phyloP scores from a whole-genome alignment of 2,888 invertebrate species.

The Hemaris fuciformis region DNA sequence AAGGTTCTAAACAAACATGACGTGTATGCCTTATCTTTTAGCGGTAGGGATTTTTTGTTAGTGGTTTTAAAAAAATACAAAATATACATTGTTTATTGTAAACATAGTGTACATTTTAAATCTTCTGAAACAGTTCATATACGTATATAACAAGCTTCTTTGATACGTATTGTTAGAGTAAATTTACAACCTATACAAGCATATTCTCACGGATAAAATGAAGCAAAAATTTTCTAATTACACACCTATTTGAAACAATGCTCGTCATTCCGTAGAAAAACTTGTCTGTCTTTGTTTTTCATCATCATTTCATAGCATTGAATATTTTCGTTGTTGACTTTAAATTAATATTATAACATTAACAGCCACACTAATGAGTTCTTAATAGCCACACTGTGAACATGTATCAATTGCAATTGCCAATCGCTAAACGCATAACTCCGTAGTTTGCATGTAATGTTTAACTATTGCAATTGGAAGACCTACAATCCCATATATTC shows the following conservation, averaged over 20 bases:
- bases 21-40: conserved; percentile 57
- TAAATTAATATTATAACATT: too few relatives aligned
- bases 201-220: not conserved
- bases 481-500: not conserved
- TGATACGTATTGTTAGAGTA: not conserved
- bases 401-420: not conserved
- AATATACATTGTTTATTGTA: not conserved
- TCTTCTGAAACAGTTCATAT: not conserved
- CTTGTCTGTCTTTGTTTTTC: not conserved
- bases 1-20: conserved; percentile 55
- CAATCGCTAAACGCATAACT: not conserved
- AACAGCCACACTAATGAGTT: too few relatives aligned
- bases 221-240: not conserved
- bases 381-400: not conserved
- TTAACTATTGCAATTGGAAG: not conserved
- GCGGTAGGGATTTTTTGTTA: conserved; percentile 48
- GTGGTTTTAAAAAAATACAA: not conserved
- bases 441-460: not conserved
- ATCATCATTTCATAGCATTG: not conserved
- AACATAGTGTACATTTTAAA: not conserved
- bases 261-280: too few relatives aligned
- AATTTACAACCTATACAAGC: not conserved
- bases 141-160: not conserved
- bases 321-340: too few relatives aligned
- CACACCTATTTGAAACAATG: not conserved